Evolutionary conservation across 2,888 invertebrate genomes (phyloP), one percentile per base, ranked within the genome.

Genomic region (Cryptus viduatorius): DNA sequence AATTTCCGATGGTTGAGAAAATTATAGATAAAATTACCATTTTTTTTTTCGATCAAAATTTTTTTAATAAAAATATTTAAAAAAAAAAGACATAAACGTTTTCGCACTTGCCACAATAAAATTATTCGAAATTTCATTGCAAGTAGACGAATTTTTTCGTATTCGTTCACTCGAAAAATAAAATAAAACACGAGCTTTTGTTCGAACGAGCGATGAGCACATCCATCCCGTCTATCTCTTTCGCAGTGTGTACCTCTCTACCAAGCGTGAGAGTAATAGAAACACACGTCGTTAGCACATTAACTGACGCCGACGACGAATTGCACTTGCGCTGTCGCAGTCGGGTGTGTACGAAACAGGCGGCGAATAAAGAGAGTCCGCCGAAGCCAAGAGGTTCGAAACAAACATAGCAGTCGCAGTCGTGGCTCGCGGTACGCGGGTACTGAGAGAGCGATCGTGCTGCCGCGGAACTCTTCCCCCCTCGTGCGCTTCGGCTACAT

Each of bases 401-500:
- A 48, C 46, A 46, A 46, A 31, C 16, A 48, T 37, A 42, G 42
- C 14, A 31, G 48, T 29, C 56, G 31, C 14, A 12, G 29, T 8
- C 37, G 75, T 19, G 48, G 14, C 37, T 46, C 68, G 72, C 56
- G 19, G 59, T 67, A 44, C 65, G 46, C 19, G 16, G 83, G 72
- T 85, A 86, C 82, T 80, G 85, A 73, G 86, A 86, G 88, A 86
- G 79, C 79, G 83, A 83, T 79, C 65, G 83, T 83, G 83, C 83
- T 83, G 83, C 83, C 83, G 71, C 83, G 75, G 37, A 84, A 37
- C 37, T 37, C 37, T 37, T 37, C 37, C 83, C 76, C 87, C 79
- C 89, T 85, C 89, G 88, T 88, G 85, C 82, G 77, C 46, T 87
- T 88, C 88, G 88, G 79, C 87, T 64, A 65, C 68, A 53, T 44